Percentiles rank a stretch among this genome's conserved stretches.
Conservation (phyloP, 64 coral and sea anemone genomes). For the Dendrophyllia cribrosa region DNA sequence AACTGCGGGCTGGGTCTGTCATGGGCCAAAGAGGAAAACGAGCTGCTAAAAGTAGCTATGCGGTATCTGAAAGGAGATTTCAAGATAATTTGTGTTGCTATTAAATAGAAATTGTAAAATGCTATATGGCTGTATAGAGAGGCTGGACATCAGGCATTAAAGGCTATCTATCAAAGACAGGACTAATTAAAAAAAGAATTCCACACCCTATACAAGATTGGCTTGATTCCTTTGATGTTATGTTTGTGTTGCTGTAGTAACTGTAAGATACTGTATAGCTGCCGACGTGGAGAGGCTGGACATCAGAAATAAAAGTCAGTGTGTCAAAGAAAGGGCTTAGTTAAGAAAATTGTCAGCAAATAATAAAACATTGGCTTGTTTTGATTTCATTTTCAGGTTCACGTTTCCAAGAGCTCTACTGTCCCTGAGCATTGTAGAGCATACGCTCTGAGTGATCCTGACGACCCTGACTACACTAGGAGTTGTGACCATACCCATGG, state of each 20-base stretch:
- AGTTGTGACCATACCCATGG: conserved; percentile 46
- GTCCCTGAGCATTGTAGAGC: conserved; percentile 34
- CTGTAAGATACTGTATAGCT: too few relatives aligned
- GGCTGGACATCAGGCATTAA: neutral
- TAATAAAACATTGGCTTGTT: conserved; percentile 18
- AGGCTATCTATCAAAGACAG: too few relatives aligned
- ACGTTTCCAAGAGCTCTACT: conserved; percentile 8
- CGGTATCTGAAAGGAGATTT: conserved; percentile 44
- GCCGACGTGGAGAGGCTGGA: too few relatives aligned
- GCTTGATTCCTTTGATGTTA: too few relatives aligned
- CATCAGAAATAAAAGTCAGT: neutral
- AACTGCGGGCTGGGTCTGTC: conserved; percentile 39
- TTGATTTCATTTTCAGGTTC: conserved; percentile 3
- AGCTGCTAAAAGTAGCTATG: conserved; percentile 55
- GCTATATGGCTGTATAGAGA: neutral
- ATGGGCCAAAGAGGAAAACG: conserved; percentile 61
- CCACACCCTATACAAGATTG: too few relatives aligned
- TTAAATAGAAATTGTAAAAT: too few relatives aligned
- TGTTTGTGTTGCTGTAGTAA: too few relatives aligned
- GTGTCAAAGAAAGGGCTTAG: neutral
- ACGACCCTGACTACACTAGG: conserved; percentile 40
- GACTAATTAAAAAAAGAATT: too few relatives aligned
- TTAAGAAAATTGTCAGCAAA: too few relatives aligned
- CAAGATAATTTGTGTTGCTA: neutral
- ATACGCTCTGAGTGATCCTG: conserved; percentile 45